A percentile compares a stretch with the other conserved stretches of the same genome.
These are phyloP conservation scores for Cephus runcator DNA, from an alignment of 2,888 invertebrate species.

Conservation along the genomic window DNA sequence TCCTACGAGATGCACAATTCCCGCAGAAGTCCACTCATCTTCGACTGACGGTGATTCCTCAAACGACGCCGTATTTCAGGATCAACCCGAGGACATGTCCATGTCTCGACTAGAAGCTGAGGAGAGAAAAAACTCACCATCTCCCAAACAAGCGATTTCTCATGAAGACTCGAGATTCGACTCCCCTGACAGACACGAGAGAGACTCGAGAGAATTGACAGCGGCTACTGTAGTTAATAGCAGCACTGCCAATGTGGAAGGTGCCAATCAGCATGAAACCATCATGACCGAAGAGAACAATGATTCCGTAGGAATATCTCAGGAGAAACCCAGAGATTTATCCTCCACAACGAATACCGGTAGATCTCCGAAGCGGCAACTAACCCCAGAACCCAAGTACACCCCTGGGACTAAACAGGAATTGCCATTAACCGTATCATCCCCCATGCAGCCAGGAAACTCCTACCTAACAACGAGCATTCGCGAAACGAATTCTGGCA, in stretches of 20 bases:
- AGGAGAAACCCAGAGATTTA: slow-evolving; percentile 58
- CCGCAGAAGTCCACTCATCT: slow-evolving; percentile 68
- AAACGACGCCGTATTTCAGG: slow-evolving; percentile 68
- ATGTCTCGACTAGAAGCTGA: slow-evolving; percentile 60
- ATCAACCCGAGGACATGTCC: slow-evolving; percentile 64
- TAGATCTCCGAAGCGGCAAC: slow-evolving; percentile 48
- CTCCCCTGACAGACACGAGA: neutral
- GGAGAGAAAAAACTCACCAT: slow-evolving; percentile 46
- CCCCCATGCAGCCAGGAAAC: slow-evolving; percentile 8
- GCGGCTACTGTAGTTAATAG: slow-evolving; percentile 26
- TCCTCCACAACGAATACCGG: slow-evolving; percentile 57
- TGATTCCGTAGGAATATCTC: slow-evolving; percentile 36
- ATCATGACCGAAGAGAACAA: slow-evolving; percentile 22
- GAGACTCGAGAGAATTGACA: slow-evolving; percentile 39
- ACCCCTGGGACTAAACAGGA: slow-evolving; percentile 17
- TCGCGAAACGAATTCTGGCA: neutral
- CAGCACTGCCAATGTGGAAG: neutral
- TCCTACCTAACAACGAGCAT: neutral
- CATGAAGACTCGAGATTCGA: neutral
- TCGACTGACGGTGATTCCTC: slow-evolving; percentile 74
- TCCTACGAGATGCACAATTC: slow-evolving; percentile 82
- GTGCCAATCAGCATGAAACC: neutral
- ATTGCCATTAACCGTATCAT: slow-evolving; percentile 4
- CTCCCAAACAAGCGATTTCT: slow-evolving; percentile 32
- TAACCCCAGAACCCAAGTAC: slow-evolving; percentile 51